Percentiles rank a stretch among this genome's conserved stretches.
Evolutionary conservation across 1,140 invertebrate species (phyloP).

Genomic region (Tetramorium simillimum): DNA sequence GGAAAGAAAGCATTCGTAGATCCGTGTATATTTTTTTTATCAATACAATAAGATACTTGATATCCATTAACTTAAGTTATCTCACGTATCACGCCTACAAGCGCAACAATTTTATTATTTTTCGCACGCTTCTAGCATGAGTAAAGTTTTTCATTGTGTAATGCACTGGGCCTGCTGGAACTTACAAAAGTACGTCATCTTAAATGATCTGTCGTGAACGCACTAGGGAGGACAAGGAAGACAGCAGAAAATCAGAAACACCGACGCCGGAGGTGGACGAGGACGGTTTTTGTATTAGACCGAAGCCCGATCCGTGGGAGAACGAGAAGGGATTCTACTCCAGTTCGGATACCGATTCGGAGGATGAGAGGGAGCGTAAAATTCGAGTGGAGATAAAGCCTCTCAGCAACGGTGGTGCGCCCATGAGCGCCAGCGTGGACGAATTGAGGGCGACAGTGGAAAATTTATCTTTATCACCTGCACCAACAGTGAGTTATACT

Average conservation of each 20-base stretch:
- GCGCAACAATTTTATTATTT: background rate
- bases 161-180: conserved; percentile 79
- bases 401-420: conserved; percentile 93
- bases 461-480: conserved; percentile 94
- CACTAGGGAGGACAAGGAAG: conserved; percentile 90
- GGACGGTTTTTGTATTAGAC: conserved; percentile 96
- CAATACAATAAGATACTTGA: background rate
- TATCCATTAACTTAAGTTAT: background rate
- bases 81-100: conserved; percentile 24
- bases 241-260: conserved; percentile 87
- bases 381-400: conserved; percentile 98
- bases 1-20: background rate
- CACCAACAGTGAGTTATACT: conserved; percentile 85
- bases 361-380: conserved; percentile 94
- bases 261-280: conserved; percentile 95
- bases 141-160: background rate
- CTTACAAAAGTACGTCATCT: conserved; percentile 26
- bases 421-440: conserved; percentile 97
- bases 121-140: conserved; percentile 1
- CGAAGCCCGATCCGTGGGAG: conserved; percentile 89
- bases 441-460: conserved; percentile 96
- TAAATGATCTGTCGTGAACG: conserved; percentile 43
- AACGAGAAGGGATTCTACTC: conserved; percentile 94
- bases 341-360: conserved; percentile 96
- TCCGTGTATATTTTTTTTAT: background rate